These are phyloP conservation scores for Oligia latruncula DNA, from an alignment of 2,888 invertebrate genomes.

Conservation along the genomic window DNA sequence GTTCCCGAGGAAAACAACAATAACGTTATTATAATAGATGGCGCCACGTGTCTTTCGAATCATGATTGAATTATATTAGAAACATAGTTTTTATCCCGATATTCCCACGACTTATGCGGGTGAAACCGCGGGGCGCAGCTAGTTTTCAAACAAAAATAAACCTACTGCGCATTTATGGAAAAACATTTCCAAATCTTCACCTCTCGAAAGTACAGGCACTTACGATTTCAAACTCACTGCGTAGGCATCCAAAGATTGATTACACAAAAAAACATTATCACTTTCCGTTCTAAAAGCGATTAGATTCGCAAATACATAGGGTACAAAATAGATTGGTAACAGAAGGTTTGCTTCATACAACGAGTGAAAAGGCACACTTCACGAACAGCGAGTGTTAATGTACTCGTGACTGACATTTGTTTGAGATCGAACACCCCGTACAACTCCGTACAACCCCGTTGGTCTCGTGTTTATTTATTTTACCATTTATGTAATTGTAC, in stretches of 20 bases:
- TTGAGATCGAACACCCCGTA: not conserved
- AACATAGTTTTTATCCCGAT: too few relatives aligned
- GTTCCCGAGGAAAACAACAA: too few relatives aligned
- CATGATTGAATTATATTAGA: too few relatives aligned
- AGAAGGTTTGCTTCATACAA: not conserved
- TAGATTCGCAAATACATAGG: slow-evolving; percentile 19
- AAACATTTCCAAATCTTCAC: not conserved
- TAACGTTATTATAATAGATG: too few relatives aligned
- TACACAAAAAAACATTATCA: slow-evolving; percentile 42
- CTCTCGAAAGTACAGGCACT: slow-evolving; percentile 3
- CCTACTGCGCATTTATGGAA: not conserved
- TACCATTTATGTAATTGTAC: too few relatives aligned
- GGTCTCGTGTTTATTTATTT: not conserved
- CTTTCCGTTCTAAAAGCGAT: slow-evolving; percentile 32
- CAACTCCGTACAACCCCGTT: too few relatives aligned
- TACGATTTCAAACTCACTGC: slow-evolving; percentile 1
- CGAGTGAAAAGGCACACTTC: not conserved
- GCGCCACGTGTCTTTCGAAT: too few relatives aligned
- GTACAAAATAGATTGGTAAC: not conserved
- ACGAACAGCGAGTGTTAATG: not conserved
- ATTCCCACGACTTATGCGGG: too few relatives aligned
- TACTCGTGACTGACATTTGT: not conserved
- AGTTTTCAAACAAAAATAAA: not conserved
- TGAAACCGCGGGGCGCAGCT: too few relatives aligned
- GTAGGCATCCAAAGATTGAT: slow-evolving; percentile 45